A percentile compares a stretch with the other conserved stretches of the same genome.
phyloP scores from a whole-genome alignment of 2,113 vertebrate genomes.

The Microtus montanus region DNA sequence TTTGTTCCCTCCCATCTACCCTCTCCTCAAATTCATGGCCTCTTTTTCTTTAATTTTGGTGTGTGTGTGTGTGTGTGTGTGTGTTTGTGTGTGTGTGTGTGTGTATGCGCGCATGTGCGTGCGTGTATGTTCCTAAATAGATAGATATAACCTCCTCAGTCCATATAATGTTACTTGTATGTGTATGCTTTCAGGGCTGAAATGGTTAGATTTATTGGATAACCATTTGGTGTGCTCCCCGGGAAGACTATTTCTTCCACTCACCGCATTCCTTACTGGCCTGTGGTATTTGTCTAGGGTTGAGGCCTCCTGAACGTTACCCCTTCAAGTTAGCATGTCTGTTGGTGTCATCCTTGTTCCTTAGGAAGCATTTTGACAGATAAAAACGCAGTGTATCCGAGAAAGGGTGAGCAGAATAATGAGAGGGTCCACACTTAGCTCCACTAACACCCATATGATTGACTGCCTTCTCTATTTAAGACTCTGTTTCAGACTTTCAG shows the following conservation, averaged over 20 bases:
- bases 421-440: conserved; percentile 42
- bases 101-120: too few species aligned
- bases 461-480: conserved; percentile 67
- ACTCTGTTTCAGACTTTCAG: conserved; percentile 57
- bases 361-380: conserved; percentile 59
- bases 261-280: neutral
- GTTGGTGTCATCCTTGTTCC: neutral
- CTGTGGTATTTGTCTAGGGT: neutral
- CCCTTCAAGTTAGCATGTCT: neutral
- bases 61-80: neutral
- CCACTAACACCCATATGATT: conserved; percentile 51
- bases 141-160: neutral
- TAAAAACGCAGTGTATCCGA: conserved; percentile 37
- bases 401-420: conserved; percentile 38
- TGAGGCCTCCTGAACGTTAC: neutral
- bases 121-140: neutral
- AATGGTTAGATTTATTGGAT: too few species aligned
- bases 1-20: neutral
- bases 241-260: neutral
- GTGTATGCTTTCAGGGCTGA: neutral
- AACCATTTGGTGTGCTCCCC: neutral
- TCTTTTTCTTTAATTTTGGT: neutral
- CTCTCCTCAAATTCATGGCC: neutral
- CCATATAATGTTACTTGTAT: neutral
- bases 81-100: too few species aligned